Evolutionary conservation across 2,888 invertebrate genomes (phyloP).

Genomic region (Diaprepes abbreviatus): DNA sequence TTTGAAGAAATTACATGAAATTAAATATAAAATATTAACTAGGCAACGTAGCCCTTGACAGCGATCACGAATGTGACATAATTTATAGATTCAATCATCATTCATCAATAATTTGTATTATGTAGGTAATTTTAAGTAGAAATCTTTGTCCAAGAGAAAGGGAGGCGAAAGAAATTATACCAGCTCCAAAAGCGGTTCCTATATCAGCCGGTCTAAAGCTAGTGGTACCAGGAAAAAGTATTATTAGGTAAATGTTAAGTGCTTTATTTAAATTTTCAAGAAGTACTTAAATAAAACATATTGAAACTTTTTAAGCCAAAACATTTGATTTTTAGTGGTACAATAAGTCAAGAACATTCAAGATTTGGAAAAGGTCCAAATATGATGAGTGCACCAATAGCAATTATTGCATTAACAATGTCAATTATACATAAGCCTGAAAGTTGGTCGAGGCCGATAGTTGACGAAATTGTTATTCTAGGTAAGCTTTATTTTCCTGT

Average conservation of each 20-base stretch:
- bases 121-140: conserved; percentile 52
- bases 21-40: no score
- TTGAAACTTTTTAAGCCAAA: not conserved
- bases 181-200: conserved; percentile 49
- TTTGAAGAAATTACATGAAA: no score
- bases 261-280: no score
- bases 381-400: conserved; percentile 72
- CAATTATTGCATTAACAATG: conserved; percentile 73
- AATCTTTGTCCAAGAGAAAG: conserved; percentile 58
- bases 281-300: no score
- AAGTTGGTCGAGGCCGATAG: conserved; percentile 74
- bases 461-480: conserved; percentile 70
- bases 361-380: conserved; percentile 70
- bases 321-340: conserved; percentile 64
- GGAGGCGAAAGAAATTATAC: conserved; percentile 54
- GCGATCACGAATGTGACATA: no score
- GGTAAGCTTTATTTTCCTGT: no score
- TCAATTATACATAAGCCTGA: conserved; percentile 71
- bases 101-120: not conserved
- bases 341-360: conserved; percentile 67
- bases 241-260: conserved; percentile 54
- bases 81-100: no score
- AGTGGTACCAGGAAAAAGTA: conserved; percentile 62
- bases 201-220: conserved; percentile 53
- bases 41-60: no score